Evolutionary conservation across 2,797 vertebrate genomes (phyloP).

Genomic region (Karalla daura): DNA sequence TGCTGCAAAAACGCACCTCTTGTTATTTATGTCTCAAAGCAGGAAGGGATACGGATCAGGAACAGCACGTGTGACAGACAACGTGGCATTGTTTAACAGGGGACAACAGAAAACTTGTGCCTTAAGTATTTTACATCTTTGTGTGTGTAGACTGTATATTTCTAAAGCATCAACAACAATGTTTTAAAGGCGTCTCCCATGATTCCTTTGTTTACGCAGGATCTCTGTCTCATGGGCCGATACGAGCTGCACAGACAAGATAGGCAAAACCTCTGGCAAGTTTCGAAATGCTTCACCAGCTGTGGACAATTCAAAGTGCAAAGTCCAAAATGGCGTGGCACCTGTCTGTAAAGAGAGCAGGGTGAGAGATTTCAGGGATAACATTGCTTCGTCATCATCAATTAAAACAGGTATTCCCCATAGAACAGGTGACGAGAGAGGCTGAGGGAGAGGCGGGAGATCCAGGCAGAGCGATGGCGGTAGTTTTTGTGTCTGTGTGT

Average conservation of each 20-base stretch:
- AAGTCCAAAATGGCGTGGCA: conserved; percentile 50
- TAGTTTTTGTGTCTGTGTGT: background rate
- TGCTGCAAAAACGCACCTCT: conserved; percentile 77
- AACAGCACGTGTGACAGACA: conserved; percentile 1
- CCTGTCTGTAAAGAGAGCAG: conserved; percentile 65
- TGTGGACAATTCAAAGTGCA: conserved; percentile 63
- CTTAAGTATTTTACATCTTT: conserved; percentile 11
- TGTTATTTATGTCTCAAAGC: conserved; percentile 47
- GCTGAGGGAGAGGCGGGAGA: conserved; percentile 28
- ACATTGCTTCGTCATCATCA: conserved; percentile 52
- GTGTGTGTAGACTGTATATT: conserved; percentile 4
- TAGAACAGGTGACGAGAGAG: background rate
- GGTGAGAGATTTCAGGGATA: conserved; percentile 54
- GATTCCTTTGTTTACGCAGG: conserved; percentile 10
- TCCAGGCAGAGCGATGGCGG: conserved; percentile 17
- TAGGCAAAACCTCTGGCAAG: conserved; percentile 55
- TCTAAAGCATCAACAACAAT: conserved; percentile 11
- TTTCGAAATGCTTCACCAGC: conserved; percentile 56
- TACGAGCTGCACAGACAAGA: conserved; percentile 40
- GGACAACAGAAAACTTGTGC: background rate
- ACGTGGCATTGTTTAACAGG: background rate
- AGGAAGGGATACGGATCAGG: background rate
- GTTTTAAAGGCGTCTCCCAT: conserved; percentile 19
- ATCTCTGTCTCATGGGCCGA: conserved; percentile 9
- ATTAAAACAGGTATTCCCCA: conserved; percentile 25